phyloP scores from a whole-genome alignment of 2,113 vertebrate species.

The Pitta sordida region DNA sequence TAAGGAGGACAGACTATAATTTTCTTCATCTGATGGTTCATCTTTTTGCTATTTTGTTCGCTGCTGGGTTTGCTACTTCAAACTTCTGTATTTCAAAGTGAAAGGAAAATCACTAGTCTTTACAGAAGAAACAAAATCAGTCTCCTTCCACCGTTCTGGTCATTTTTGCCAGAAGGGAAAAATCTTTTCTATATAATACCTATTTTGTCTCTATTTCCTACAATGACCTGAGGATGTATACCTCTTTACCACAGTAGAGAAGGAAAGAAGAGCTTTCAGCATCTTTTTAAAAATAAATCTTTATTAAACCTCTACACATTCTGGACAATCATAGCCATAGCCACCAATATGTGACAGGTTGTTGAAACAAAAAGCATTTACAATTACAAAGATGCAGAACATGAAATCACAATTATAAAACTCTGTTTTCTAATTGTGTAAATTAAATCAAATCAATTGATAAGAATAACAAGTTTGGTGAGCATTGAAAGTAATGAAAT shows the following conservation, averaged over 20 bases:
- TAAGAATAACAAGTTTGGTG: not conserved
- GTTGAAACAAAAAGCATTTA: not conserved
- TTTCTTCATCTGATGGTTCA: not conserved
- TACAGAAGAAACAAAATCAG: not conserved
- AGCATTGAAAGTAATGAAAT: not conserved
- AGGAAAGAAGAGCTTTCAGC: not conserved
- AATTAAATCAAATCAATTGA: not conserved
- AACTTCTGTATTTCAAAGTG: not conserved
- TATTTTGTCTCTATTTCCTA: not conserved
- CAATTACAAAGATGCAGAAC: not conserved
- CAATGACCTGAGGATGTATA: not conserved
- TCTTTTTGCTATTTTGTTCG: not conserved
- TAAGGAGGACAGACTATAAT: not conserved
- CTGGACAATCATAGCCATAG: not conserved
- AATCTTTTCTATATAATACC: not conserved
- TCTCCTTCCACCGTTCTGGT: not conserved
- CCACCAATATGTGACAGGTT: not conserved
- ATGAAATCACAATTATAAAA: not conserved
- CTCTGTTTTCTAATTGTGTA: not conserved
- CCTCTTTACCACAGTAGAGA: not conserved
- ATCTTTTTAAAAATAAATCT: not conserved
- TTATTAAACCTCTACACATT: not conserved
- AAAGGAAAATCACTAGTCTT: not conserved
- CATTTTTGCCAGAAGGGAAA: not conserved
- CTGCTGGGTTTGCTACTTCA: not conserved